Conservation (phyloP, 2,797 vertebrate genomes). For the Okamejei kenojei region DNA sequence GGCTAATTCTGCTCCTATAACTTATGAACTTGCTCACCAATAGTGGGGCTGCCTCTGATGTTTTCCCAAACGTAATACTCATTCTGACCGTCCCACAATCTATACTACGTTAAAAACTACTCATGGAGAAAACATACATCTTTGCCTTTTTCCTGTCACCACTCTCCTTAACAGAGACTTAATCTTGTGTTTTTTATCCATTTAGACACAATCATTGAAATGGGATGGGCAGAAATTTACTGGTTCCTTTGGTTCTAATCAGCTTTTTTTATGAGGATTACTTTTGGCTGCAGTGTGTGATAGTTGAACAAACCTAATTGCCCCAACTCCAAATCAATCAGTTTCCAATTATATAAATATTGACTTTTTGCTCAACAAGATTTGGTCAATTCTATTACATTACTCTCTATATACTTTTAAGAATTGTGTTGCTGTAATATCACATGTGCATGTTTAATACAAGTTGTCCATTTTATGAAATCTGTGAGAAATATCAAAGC, state of each 20-base stretch:
- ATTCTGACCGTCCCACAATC: too few relatives aligned
- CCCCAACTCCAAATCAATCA: background rate
- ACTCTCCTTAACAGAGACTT: too few relatives aligned
- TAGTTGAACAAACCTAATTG: background rate
- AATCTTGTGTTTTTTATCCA: too few relatives aligned
- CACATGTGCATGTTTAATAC: background rate
- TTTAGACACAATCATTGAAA: too few relatives aligned
- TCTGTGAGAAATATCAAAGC: conserved; percentile 20
- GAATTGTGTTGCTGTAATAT: background rate
- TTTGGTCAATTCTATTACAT: background rate
- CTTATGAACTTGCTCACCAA: too few relatives aligned
- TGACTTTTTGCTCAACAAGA: background rate
- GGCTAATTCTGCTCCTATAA: too few relatives aligned
- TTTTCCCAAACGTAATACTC: too few relatives aligned
- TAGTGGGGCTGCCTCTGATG: too few relatives aligned
- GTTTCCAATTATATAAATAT: background rate
- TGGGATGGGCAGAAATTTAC: background rate
- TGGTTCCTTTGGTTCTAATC: background rate
- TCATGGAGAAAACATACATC: too few relatives aligned
- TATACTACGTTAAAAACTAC: too few relatives aligned
- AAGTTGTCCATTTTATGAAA: background rate
- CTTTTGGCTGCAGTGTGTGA: background rate
- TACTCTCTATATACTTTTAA: background rate
- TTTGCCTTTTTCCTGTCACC: too few relatives aligned
- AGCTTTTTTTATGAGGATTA: background rate